Evolutionary conservation across 2,797 vertebrate genomes (phyloP).

Genomic region (Gallinago nigripennis): DNA sequence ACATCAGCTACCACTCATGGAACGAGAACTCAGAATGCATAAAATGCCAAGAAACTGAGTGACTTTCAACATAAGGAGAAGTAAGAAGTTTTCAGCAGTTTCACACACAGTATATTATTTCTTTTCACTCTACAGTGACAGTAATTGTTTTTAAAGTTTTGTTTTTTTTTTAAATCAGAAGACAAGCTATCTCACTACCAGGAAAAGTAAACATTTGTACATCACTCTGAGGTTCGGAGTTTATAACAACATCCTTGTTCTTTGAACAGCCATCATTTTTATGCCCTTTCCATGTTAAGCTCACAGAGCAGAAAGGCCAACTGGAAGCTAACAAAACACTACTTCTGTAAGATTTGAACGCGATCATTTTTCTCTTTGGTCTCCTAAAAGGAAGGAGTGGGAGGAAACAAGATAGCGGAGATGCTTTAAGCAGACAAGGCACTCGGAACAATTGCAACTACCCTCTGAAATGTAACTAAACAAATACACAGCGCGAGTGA

Average conservation of each 20-base stretch:
- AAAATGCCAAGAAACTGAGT: neutral
- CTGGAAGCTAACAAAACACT: slow-evolving; percentile 2
- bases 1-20: neutral
- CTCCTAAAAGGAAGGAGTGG: neutral
- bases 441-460: neutral
- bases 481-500: neutral
- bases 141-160: neutral
- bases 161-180: neutral
- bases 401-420: neutral
- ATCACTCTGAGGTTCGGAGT: neutral
- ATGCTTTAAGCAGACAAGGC: neutral
- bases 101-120: neutral
- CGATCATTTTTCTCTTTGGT: neutral
- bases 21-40: neutral
- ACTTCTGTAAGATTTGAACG: neutral
- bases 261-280: neutral
- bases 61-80: neutral
- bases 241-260: neutral
- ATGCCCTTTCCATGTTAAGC: neutral
- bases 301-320: slow-evolving; percentile 30
- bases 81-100: neutral
- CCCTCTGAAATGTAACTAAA: neutral
- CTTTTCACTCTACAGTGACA: neutral
- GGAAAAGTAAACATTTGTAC: neutral
- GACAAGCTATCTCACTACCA: neutral